phyloP scores from a whole-genome alignment of 2,888 invertebrate species.

The Agrotis ipsilon region DNA sequence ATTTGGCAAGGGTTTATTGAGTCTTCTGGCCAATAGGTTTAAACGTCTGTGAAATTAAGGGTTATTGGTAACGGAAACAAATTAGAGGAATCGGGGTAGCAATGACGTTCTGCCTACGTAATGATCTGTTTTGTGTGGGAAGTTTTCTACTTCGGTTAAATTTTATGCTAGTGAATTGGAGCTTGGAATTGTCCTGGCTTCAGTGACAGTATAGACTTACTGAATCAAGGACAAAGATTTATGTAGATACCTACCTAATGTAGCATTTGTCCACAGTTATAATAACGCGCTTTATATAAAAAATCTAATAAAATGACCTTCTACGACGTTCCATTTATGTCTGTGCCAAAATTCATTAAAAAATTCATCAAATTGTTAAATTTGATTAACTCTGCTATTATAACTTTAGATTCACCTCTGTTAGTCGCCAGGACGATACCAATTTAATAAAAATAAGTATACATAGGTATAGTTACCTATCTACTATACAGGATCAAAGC shows the following conservation, averaged over 20 bases:
- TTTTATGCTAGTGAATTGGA: no score
- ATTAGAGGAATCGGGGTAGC: slow-evolving; percentile 24
- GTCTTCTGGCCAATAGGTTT: slow-evolving; percentile 52
- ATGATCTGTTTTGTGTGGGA: slow-evolving; percentile 28
- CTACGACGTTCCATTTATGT: no score
- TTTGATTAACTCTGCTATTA: not conserved
- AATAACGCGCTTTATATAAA: no score
- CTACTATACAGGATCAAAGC: slow-evolving; percentile 24
- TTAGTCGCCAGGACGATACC: not conserved
- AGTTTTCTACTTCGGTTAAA: no score
- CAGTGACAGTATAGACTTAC: no score
- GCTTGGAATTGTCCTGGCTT: no score
- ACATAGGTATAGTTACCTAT: not conserved
- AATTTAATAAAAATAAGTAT: slow-evolving; percentile 1
- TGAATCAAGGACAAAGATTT: no score
- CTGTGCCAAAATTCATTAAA: no score
- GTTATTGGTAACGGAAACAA: slow-evolving; percentile 59
- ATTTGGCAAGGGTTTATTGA: slow-evolving; percentile 53
- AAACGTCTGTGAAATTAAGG: slow-evolving; percentile 67
- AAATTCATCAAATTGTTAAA: no score
- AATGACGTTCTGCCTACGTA: slow-evolving; percentile 11
- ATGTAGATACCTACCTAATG: no score
- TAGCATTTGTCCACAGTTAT: no score
- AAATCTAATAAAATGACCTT: no score
- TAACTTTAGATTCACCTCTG: not conserved